Evolutionary conservation across 2,888 invertebrate genomes (phyloP), one percentile per base, ranked within the genome.

Genomic region (Ophion ellenae): DNA sequence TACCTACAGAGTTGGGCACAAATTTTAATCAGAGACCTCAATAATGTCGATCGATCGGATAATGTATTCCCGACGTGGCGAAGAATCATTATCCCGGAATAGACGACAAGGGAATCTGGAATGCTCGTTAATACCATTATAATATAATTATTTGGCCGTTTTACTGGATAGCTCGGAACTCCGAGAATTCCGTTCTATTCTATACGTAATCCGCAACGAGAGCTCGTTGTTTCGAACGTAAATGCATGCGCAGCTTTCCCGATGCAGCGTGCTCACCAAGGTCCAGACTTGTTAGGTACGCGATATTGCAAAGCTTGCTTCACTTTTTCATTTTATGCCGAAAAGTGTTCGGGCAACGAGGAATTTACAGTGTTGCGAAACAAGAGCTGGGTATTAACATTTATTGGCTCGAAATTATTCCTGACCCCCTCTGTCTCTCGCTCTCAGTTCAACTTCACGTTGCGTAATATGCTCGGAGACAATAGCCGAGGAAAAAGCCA

Each of bases 391-490:
- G 70, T 28, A 70, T 69, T 69, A 45, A 69, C 69, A 45, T 45
- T 45, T 28, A 70, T 70, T 53, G 53, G 45, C 70, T 70, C 53
- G 28, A 70, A 53, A 53, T 70, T 53, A 47, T 70, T 47, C 53
- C 17, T 53, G 17, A 70, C 53, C 70, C 47, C 9, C 40, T 40
- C 40, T 40, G 40, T 40, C 24, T 24, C 40, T 40, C 40, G 32
- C 24, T 70, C 47, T 32, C 70, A 53, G 45, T 28, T 70, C 17
- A 70, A 70, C 70, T 70, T 53, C 28, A 28, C 47, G 47, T 70
- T 70, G 28, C 70, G 70, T 53, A 28, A 53, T 69, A 45, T 69
- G 45, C 20, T 69, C 24, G 24, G 69, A 45, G 45, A 24, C 69
- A 45, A 69, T 69, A 6, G 45, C 11, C 45, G 61, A 63, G 61